phyloP scores from a whole-genome alignment of 1,140 invertebrate species.

The Penaeus vannamei region DNA sequence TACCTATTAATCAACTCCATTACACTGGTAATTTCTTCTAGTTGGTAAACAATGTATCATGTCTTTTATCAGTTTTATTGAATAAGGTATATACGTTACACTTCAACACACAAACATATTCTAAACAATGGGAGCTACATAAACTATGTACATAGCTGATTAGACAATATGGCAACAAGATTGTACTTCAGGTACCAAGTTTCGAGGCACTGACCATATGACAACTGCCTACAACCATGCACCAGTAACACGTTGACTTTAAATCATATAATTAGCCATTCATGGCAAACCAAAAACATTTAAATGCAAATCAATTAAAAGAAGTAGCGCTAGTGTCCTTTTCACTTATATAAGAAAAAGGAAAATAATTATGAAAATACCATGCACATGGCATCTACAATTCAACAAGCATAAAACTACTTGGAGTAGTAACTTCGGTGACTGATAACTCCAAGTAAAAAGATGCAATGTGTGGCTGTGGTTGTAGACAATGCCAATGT shows the following conservation, averaged over 20 bases:
- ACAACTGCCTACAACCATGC: background rate
- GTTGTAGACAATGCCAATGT: no score
- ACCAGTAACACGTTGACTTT: background rate
- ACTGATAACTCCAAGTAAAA: no score
- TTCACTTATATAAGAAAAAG: no score
- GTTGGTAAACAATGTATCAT: background rate
- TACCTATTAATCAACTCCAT: background rate
- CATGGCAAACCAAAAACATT: no score
- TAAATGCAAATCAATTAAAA: background rate
- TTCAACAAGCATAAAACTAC: no score
- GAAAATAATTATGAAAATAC: no score
- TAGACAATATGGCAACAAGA: constrained; percentile 63
- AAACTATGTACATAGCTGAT: constrained; percentile 23
- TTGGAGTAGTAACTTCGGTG: no score
- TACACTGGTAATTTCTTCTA: background rate
- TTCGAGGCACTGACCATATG: constrained; percentile 46
- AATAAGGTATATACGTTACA: constrained; percentile 31
- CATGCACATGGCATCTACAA: no score
- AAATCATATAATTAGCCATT: background rate
- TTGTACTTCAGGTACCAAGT: constrained; percentile 65
- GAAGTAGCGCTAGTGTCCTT: background rate
- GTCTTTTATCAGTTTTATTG: background rate
- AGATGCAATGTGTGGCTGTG: no score
- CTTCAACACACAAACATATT: constrained; percentile 22
- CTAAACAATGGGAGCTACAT: constrained; percentile 7